A percentile compares a stretch with the other conserved stretches of the same genome.
Evolutionary conservation across 2,797 vertebrate species (phyloP).

Genomic region (Acrossocheilus fasciatus): DNA sequence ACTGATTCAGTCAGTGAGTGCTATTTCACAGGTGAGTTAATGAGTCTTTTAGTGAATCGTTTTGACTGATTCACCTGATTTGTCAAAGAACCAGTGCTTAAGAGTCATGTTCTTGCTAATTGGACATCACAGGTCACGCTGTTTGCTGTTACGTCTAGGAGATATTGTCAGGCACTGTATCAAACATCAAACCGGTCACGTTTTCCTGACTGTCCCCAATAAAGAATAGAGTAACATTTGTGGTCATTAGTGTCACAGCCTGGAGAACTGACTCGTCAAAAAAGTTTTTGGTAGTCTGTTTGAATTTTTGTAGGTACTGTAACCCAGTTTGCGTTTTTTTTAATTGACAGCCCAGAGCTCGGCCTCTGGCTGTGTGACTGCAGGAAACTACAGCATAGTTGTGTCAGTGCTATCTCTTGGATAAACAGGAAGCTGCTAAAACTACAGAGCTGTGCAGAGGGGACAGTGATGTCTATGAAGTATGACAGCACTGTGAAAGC

Average conservation of each 20-base stretch:
- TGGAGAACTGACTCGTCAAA: neutral
- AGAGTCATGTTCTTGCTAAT: neutral
- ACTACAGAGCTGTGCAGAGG: slow-evolving; percentile 45
- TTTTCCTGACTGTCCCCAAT: neutral
- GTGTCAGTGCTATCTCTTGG: slow-evolving; percentile 50
- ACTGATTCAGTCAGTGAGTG: neutral
- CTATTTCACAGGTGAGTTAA: neutral
- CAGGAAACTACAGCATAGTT: slow-evolving; percentile 34
- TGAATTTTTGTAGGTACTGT: neutral
- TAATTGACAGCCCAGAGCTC: neutral
- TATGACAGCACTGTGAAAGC: slow-evolving; percentile 45
- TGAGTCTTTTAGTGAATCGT: neutral
- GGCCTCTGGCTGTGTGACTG: slow-evolving; percentile 6
- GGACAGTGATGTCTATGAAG: slow-evolving; percentile 44
- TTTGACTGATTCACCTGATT: neutral
- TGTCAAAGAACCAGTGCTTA: neutral
- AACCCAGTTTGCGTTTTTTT: neutral
- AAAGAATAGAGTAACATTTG: neutral
- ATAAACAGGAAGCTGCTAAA: slow-evolving; percentile 63
- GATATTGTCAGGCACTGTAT: neutral
- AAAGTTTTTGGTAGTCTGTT: neutral
- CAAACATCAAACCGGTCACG: too few species aligned
- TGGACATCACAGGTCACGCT: neutral
- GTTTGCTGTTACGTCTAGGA: neutral
- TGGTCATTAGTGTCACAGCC: neutral